phyloP scores from a whole-genome alignment of 2,797 vertebrate genomes.

The Corythornis leucogaster region DNA sequence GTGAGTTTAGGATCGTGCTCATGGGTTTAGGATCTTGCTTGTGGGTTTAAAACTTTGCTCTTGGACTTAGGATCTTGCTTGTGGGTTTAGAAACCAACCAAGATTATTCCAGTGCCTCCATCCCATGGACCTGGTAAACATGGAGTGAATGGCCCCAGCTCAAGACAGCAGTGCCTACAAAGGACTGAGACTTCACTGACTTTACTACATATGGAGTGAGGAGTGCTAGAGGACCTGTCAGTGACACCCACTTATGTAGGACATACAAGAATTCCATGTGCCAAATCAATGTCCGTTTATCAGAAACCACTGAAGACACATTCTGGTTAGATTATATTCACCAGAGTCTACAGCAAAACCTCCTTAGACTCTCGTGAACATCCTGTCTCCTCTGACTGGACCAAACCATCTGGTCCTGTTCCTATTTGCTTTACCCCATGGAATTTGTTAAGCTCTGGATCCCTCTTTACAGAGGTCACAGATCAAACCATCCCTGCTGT shows the following conservation, averaged over 20 bases:
- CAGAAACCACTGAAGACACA: background rate
- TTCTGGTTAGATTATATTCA: background rate
- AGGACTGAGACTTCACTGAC: background rate
- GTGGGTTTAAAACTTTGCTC: background rate
- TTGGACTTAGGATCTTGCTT: background rate
- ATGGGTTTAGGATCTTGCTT: background rate
- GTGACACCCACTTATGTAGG: rapidly evolving
- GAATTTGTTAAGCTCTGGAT: background rate
- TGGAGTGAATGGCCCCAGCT: rapidly evolving
- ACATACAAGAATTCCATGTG: background rate
- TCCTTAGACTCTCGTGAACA: background rate
- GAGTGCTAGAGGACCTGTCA: background rate
- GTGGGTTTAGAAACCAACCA: background rate
- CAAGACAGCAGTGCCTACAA: background rate
- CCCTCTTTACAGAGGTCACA: background rate
- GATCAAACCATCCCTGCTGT: background rate
- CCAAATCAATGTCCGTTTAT: background rate
- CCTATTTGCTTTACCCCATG: background rate
- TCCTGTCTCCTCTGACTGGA: background rate
- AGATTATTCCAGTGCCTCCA: background rate
- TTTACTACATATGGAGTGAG: rapidly evolving
- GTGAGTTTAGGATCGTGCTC: background rate
- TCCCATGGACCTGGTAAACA: rapidly evolving
- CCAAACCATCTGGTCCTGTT: background rate
- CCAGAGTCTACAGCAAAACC: background rate